Conservation (phyloP, 2,888 invertebrate genomes). For the Drosophila merina region DNA sequence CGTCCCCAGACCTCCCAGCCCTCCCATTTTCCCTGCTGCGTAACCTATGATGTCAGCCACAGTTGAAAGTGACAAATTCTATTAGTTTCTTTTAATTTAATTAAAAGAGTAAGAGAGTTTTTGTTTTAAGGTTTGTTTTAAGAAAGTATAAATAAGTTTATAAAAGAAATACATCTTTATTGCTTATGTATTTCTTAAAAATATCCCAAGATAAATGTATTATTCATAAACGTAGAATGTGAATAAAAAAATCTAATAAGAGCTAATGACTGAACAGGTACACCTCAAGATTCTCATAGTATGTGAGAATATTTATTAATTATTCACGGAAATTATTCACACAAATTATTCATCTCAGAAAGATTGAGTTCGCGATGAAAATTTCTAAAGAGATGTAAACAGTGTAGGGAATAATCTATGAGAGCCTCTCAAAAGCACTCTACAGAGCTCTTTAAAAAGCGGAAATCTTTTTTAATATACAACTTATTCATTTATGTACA, state of each 20-base stretch:
- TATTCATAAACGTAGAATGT: conserved; percentile 4
- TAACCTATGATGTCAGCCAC: conserved; percentile 66
- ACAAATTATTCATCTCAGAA: conserved; percentile 27
- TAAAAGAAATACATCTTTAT: no score
- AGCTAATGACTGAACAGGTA: conserved; percentile 34
- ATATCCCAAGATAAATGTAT: no score
- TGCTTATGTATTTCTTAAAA: no score
- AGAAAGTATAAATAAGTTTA: no score
- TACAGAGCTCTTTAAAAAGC: conserved; percentile 18
- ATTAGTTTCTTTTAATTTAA: conserved; percentile 2
- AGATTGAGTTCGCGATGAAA: conserved; percentile 19
- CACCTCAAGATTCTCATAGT: not conserved
- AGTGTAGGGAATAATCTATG: not conserved
- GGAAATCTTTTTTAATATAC: not conserved
- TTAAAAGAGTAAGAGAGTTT: not conserved
- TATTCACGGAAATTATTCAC: conserved; percentile 24
- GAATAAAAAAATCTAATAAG: conserved; percentile 37
- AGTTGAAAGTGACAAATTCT: conserved; percentile 12
- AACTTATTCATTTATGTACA: conserved; percentile 2
- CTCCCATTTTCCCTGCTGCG: conserved; percentile 9
- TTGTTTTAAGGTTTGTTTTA: conserved; percentile 26
- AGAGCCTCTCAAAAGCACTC: not conserved
- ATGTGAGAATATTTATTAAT: conserved; percentile 2
- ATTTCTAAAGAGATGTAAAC: conserved; percentile 21
- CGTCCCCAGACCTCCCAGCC: not conserved